A percentile compares a stretch with the other conserved stretches of the same genome.
phyloP scores from a whole-genome alignment of 2,888 invertebrate species.

The Calliscelio sp. region DNA sequence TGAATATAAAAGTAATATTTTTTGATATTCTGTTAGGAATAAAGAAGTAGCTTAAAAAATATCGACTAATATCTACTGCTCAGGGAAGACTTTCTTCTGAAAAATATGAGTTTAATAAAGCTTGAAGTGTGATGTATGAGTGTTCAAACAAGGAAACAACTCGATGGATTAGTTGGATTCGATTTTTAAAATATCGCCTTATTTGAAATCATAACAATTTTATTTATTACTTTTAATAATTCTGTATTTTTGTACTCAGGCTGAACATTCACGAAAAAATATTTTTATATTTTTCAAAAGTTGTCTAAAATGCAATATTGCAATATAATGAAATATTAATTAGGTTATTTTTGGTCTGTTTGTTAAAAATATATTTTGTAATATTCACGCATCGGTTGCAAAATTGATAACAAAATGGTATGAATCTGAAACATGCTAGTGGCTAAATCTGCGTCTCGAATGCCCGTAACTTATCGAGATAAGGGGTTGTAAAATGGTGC shows the following conservation, averaged over 20 bases:
- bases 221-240: no score
- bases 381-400: constrained; percentile 78
- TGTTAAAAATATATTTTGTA: constrained; percentile 29
- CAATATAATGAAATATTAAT: not conserved
- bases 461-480: constrained; percentile 84
- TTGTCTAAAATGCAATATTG: no score
- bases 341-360: not conserved
- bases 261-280: no score
- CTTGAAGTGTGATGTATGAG: constrained; percentile 84
- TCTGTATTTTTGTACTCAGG: no score
- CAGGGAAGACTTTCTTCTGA: constrained; percentile 75
- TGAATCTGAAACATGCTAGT: constrained; percentile 48
- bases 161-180: constrained; percentile 82
- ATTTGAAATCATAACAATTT: no score
- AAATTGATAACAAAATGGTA: constrained; percentile 81
- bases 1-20: constrained; percentile 37
- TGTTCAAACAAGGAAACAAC: constrained; percentile 78
- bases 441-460: constrained; percentile 76
- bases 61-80: constrained; percentile 46
- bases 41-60: constrained; percentile 36
- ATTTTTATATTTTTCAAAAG: no score
- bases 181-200: constrained; percentile 79
- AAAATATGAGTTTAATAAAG: constrained; percentile 86
- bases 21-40: constrained; percentile 27
- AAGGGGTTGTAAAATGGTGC: constrained; percentile 85